These are phyloP conservation scores for Lerista edwardsae DNA, from an alignment of 2,797 vertebrate species.

Conservation along the genomic window DNA sequence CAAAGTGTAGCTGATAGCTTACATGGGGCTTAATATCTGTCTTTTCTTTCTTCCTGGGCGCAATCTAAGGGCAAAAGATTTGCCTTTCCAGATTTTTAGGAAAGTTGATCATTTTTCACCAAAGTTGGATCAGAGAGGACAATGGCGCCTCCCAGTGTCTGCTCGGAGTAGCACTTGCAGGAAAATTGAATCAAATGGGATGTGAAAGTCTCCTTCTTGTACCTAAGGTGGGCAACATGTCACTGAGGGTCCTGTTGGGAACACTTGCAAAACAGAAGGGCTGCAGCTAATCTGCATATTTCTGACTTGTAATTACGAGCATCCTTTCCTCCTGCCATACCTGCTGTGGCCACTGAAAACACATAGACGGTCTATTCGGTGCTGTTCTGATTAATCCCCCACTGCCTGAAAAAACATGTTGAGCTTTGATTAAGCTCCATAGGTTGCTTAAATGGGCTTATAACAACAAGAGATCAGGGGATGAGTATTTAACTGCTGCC, in stretches of 20 bases:
- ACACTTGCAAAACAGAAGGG: neutral
- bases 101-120: neutral
- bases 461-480: neutral
- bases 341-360: neutral
- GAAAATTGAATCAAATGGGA: neutral
- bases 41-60: neutral
- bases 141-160: slow-evolving; percentile 11
- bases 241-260: neutral
- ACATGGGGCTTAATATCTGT: neutral
- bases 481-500: neutral
- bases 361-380: neutral
- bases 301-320: neutral
- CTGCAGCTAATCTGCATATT: neutral
- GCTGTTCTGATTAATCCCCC: neutral
- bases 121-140: neutral
- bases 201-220: neutral
- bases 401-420: neutral
- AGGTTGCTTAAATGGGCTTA: neutral
- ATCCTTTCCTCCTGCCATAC: neutral
- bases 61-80: neutral
- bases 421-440: neutral
- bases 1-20: neutral
- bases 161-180: neutral
- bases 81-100: neutral
- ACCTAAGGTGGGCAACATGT: no score